These are phyloP conservation scores for Tetramorium simillimum DNA, from an alignment of 1,140 invertebrate genomes.

Conservation along the genomic window DNA sequence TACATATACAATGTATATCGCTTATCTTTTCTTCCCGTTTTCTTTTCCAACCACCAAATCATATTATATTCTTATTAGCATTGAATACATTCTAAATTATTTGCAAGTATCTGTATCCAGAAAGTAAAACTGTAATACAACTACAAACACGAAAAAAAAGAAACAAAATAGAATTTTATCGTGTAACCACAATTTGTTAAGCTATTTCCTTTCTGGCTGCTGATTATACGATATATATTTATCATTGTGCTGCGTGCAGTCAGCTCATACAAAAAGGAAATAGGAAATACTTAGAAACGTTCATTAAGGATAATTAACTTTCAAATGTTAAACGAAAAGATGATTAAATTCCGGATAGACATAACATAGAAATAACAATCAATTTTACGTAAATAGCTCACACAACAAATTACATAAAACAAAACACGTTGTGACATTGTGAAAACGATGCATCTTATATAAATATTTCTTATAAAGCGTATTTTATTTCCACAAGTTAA, in stretches of 20 bases:
- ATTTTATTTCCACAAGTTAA: not conserved
- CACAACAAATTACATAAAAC: not conserved
- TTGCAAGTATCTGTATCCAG: conserved; percentile 26
- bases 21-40: not conserved
- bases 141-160: conserved; percentile 22
- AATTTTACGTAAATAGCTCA: not conserved
- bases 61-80: not conserved
- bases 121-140: conserved; percentile 21
- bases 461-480: not conserved
- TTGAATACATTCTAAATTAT: not conserved
- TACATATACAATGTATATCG: not conserved
- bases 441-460: conserved; percentile 14
- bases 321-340: not conserved
- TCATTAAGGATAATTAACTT: not conserved
- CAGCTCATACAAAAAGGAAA: conserved; percentile 82
- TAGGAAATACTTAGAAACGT: conserved; percentile 55
- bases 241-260: conserved; percentile 75
- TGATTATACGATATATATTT: conserved; percentile 43
- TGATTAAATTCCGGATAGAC: not conserved
- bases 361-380: not conserved
- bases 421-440: not conserved
- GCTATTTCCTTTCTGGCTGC: conserved; percentile 73
- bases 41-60: conserved; percentile 20
- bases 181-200: not conserved
- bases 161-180: conserved; percentile 31